Conservation (phyloP, 2,797 vertebrate genomes). For the Sciaenops ocellatus region DNA sequence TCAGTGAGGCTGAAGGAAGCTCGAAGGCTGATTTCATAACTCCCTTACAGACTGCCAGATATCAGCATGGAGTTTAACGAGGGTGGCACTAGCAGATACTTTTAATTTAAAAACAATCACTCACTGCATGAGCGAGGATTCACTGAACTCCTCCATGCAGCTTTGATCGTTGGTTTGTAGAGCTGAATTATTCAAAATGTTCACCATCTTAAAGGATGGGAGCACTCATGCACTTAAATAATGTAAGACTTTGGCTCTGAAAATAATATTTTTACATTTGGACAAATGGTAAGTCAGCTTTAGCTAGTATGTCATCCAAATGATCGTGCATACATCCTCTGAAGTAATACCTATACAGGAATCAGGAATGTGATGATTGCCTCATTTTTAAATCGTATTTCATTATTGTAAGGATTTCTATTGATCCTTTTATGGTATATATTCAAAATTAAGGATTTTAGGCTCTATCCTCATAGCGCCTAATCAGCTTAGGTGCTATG, state of each 20-base stretch:
- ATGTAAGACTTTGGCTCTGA: constrained; percentile 29
- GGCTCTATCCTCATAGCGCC: background rate
- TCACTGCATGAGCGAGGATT: background rate
- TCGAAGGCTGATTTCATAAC: constrained; percentile 45
- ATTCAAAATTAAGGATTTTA: background rate
- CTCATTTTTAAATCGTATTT: background rate
- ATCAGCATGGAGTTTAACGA: constrained; percentile 64
- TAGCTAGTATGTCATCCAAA: background rate
- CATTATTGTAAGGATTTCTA: background rate
- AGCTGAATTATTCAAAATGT: constrained; percentile 60
- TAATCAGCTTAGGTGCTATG: background rate
- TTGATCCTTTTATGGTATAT: background rate
- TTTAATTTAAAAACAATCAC: constrained; percentile 48
- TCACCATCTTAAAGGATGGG: constrained; percentile 12
- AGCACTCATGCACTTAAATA: constrained; percentile 35
- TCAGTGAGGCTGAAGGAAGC: constrained; percentile 24
- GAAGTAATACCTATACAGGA: background rate
- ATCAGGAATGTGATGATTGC: background rate
- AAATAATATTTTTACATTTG: constrained; percentile 11
- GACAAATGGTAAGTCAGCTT: background rate
- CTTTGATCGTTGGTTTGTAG: constrained; percentile 7
- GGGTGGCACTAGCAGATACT: constrained; percentile 26
- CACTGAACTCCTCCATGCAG: constrained; percentile 8
- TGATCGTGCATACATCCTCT: background rate
- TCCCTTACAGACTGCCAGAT: constrained; percentile 41